A percentile compares a stretch with the other conserved stretches of the same genome.
Conservation (phyloP, 2,113 vertebrate genomes). For the Crotalus viridis region DNA sequence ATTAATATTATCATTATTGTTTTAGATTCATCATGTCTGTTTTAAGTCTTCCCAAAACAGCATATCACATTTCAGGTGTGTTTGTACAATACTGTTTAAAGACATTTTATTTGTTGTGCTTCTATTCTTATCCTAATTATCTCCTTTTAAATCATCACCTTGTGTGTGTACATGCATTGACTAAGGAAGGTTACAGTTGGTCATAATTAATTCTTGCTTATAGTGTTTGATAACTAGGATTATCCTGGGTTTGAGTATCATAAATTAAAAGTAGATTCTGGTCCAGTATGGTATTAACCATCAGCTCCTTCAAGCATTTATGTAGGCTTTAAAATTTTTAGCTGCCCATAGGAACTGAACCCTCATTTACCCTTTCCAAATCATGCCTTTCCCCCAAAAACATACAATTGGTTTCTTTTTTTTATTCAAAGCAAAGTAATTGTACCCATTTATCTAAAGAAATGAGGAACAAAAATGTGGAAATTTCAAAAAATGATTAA, state of each 20-base stretch:
- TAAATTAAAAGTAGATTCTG: neutral
- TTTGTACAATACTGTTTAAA: neutral
- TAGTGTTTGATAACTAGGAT: neutral
- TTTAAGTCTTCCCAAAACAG: neutral
- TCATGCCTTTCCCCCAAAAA: neutral
- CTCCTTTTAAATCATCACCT: neutral
- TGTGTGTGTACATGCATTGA: neutral
- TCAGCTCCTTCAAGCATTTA: neutral
- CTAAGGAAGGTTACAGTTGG: neutral
- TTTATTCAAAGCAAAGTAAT: neutral
- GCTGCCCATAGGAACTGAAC: neutral
- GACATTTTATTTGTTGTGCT: neutral
- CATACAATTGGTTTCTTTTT: neutral
- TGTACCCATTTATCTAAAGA: neutral
- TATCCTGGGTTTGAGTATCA: neutral
- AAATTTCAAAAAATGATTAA: neutral
- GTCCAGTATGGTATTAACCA: neutral
- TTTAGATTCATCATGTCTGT: neutral
- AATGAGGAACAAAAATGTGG: neutral
- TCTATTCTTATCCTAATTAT: neutral
- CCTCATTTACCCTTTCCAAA: neutral
- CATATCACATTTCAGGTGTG: neutral
- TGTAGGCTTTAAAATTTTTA: neutral
- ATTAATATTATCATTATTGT: neutral
- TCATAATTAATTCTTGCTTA: neutral